Base-by-base conservation (phyloP, 1,140 invertebrate species). In the Drosophila tani region DNA sequence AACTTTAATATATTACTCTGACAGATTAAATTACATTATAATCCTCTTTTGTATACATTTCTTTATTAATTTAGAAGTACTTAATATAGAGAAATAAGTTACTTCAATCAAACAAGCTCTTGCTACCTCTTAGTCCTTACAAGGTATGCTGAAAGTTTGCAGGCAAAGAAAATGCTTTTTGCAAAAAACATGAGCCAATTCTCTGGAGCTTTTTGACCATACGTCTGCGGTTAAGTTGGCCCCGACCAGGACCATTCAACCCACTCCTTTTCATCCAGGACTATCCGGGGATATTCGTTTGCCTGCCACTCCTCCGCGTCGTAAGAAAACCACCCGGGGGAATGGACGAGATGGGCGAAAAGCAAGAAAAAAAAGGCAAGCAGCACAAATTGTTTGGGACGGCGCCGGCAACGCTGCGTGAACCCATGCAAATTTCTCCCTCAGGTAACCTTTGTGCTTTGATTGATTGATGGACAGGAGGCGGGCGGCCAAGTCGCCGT, bases 351-450 rank as follows among this genome's bases (percentile, higher is more conserved):
- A 45, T 53, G 55, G 49, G 41, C 38, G 51, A 71, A 32, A 47
- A 64, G 40, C 24, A 53, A 68, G 14, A 35, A 53, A 60, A 59
- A 77, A 67, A 67, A 53, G 56, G 46, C 32, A 59, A 70, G 32
- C 45, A 38, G 62, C 79, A 79, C 81, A 88, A 87, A 87, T 87
- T 87, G 84, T 81, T 88, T 88, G 84, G 81, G 77, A 84, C 85
- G 59, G 82, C 50, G 58, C 55, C 49, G 64, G 51, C 21, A 60
- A 15, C 38, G 69, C 84, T 84, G 85, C 80, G 83, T 83, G 84
- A 88, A 88, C 69, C 84, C 86, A 87, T 87, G 84, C 81, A 87
- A 87, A 87, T 87, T 87, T 87, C 71, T 87, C 84, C 84, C 84
- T 66, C 77, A 87, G 84, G 84, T 88, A 88, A 87, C 84, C 77